Conservation (phyloP, 2,888 invertebrate species). For the Tridacna crocea region DNA sequence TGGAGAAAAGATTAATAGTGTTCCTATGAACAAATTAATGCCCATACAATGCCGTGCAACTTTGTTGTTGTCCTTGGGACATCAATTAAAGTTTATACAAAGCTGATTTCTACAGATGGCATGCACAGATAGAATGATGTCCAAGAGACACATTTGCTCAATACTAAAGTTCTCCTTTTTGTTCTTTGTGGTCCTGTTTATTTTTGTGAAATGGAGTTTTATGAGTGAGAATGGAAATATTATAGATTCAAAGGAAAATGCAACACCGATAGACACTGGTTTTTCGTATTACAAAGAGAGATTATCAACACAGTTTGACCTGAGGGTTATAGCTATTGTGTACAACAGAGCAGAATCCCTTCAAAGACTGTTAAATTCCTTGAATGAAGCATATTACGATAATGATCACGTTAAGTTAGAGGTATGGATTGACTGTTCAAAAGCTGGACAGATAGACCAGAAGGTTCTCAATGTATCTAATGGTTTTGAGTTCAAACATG, state of each 20-base stretch:
- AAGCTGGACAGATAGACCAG: constrained; percentile 46
- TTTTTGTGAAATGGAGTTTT: not conserved
- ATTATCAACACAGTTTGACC: constrained; percentile 42
- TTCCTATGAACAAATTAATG: not conserved
- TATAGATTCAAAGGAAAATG: not conserved
- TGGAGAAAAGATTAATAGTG: not conserved
- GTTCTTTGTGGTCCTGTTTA: not conserved
- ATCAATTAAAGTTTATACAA: not conserved
- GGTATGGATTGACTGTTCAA: constrained; percentile 66
- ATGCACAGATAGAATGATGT: not conserved
- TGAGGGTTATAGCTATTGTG: constrained; percentile 60
- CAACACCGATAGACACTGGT: not conserved
- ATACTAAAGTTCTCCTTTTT: not conserved
- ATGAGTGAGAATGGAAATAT: constrained; percentile 6
- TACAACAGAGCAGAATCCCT: constrained; percentile 62
- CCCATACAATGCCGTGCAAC: not conserved
- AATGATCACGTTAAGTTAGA: constrained; percentile 58
- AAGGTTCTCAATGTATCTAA: constrained; percentile 32
- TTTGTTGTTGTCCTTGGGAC: not conserved
- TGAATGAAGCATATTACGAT: constrained; percentile 58
- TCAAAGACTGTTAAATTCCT: constrained; percentile 54
- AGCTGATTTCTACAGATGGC: not conserved
- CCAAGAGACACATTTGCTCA: not conserved
- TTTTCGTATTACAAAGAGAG: not conserved
- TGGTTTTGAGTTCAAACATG: constrained; percentile 59